Conservation (phyloP, 2,888 invertebrate genomes). For the Ctena decussata region DNA sequence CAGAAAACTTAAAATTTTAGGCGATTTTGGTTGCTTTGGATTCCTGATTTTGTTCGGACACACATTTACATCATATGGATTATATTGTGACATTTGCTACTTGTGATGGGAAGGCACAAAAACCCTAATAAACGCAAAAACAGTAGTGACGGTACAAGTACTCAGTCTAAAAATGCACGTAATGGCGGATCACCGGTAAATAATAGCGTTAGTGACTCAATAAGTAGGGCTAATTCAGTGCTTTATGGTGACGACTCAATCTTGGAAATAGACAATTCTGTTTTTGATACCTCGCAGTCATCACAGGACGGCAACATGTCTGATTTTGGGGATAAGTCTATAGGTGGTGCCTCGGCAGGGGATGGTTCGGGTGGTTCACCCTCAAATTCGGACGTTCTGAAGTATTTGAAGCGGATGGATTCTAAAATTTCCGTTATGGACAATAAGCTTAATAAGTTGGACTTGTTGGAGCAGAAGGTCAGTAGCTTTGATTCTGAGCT, state of each 20-base stretch:
- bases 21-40: not conserved
- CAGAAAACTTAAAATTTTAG: not conserved
- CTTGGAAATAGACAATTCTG: not conserved
- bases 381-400: not conserved
- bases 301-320: not conserved
- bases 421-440: slow-evolving; percentile 13
- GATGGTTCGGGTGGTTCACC: not conserved
- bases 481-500: no score
- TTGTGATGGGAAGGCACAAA: not conserved
- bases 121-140: slow-evolving; percentile 5
- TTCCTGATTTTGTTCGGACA: not conserved
- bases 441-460: slow-evolving; percentile 7
- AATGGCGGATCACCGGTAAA: slow-evolving; percentile 12
- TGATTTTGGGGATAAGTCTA: not conserved
- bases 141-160: slow-evolving; percentile 9
- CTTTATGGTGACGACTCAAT: not conserved
- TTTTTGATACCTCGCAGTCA: not conserved
- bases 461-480: slow-evolving; percentile 19
- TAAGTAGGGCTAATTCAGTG: not conserved
- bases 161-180: not conserved
- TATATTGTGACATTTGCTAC: not conserved
- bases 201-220: not conserved
- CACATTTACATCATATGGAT: not conserved
- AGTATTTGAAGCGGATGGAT: slow-evolving; percentile 2
- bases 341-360: no score